phyloP scores from a whole-genome alignment of 2,888 invertebrate species.

The Rhamphomyia laevipes region DNA sequence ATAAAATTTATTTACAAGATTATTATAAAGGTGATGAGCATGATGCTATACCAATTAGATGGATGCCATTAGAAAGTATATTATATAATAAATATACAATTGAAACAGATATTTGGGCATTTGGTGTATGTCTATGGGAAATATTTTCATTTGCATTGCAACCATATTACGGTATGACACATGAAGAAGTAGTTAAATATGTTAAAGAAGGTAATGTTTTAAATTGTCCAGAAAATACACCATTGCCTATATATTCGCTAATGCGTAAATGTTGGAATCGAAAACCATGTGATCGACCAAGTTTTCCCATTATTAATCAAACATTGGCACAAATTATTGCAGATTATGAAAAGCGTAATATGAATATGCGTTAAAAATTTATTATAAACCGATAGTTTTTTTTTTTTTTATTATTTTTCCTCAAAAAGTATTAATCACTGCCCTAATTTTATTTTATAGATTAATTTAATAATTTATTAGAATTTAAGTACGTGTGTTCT shows the following conservation, averaged over 20 bases:
- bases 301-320: slow-evolving; percentile 71
- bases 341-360: slow-evolving; percentile 34
- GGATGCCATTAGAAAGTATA: slow-evolving; percentile 97
- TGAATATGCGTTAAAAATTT: slow-evolving; percentile 13
- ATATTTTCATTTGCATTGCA: slow-evolving; percentile 93
- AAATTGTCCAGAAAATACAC: slow-evolving; percentile 82
- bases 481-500: too few relatives aligned
- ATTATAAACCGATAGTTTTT: neutral
- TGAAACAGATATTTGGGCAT: slow-evolving; percentile 96
- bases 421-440: too few relatives aligned
- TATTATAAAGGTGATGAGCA: slow-evolving; percentile 93
- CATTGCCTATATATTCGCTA: slow-evolving; percentile 72
- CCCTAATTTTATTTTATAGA: too few relatives aligned
- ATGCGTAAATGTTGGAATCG: slow-evolving; percentile 92
- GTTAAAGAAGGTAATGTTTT: slow-evolving; percentile 88
- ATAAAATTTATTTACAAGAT: slow-evolving; percentile 89
- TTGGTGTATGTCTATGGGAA: slow-evolving; percentile 93
- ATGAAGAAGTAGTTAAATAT: slow-evolving; percentile 91
- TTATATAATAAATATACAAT: slow-evolving; percentile 92
- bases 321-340: slow-evolving; percentile 56
- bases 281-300: slow-evolving; percentile 73
- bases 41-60: slow-evolving; percentile 91
- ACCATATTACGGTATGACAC: slow-evolving; percentile 94
- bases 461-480: too few relatives aligned
- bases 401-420: neutral